These are phyloP conservation scores for Glyptemys insculpta DNA, from an alignment of 2,797 vertebrate genomes.

Conservation along the genomic window DNA sequence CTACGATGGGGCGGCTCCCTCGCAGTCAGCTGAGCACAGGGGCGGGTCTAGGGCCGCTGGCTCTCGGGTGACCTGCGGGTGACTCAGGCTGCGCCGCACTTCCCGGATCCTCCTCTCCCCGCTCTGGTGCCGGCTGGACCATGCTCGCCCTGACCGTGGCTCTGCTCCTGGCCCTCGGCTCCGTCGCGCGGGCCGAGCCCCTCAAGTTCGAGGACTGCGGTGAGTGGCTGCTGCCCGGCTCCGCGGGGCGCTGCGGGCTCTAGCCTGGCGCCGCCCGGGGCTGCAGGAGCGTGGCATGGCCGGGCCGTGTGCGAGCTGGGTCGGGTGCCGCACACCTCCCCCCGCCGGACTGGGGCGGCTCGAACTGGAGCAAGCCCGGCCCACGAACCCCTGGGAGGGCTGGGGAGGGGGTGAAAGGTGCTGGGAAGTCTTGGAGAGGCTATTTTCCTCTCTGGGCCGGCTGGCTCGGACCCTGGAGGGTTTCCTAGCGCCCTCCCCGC, in stretches of 20 bases:
- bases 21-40: not conserved
- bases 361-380: not conserved
- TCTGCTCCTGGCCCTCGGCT: constrained; percentile 37
- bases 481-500: not conserved
- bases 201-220: constrained; percentile 69
- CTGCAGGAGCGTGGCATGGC: too few species aligned
- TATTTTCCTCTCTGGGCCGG: too few species aligned
- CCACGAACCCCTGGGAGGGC: not conserved
- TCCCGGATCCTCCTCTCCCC: not conserved
- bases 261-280: not conserved
- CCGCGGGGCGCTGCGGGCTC: too few species aligned
- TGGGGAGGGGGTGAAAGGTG: not conserved
- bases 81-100: not conserved
- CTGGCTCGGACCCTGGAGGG: not conserved
- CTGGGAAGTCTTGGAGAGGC: not conserved
- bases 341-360: not conserved
- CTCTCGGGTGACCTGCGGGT: not conserved
- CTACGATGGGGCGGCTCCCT: not conserved
- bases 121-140: not conserved
- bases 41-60: not conserved
- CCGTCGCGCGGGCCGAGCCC: constrained; percentile 58
- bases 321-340: not conserved
- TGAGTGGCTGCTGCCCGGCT: constrained; percentile 6
- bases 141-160: not conserved
- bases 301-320: not conserved